phyloP scores from a whole-genome alignment of 2,113 vertebrate species.

The Eidolon helvum region DNA sequence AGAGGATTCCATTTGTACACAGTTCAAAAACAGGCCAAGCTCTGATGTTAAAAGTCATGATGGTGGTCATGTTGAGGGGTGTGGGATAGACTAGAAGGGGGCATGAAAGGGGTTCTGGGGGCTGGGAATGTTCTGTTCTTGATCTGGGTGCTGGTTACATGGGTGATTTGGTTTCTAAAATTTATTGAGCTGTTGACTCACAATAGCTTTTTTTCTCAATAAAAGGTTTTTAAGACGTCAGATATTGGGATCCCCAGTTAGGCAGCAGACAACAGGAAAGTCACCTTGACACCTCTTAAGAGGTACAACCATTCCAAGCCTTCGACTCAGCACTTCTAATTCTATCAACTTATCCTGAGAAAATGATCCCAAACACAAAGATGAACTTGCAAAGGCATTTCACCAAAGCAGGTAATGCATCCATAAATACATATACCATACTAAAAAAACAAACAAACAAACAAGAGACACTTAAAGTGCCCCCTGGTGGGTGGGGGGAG shows the following conservation, averaged over 20 bases:
- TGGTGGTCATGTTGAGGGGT: accelerated
- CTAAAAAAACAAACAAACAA: background rate
- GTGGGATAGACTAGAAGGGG: accelerated
- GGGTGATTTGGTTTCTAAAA: background rate
- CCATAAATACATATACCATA: accelerated
- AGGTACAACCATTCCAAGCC: background rate
- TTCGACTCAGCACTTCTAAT: background rate
- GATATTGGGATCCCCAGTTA: background rate
- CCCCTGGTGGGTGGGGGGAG: background rate
- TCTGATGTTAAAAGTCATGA: background rate
- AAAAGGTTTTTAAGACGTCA: background rate
- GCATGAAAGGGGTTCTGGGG: background rate
- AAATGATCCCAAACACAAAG: background rate
- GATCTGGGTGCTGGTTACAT: background rate
- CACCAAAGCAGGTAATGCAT: background rate
- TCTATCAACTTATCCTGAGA: background rate
- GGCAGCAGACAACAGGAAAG: background rate
- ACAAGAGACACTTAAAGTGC: background rate
- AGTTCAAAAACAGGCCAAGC: background rate
- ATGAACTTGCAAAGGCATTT: background rate
- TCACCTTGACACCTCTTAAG: background rate
- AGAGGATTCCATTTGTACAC: background rate
- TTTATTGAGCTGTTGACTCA: background rate
- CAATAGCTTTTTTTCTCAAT: background rate
- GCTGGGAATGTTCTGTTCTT: background rate